Conservation (phyloP, 2,113 vertebrate genomes). For the Apodemus speciosus region DNA sequence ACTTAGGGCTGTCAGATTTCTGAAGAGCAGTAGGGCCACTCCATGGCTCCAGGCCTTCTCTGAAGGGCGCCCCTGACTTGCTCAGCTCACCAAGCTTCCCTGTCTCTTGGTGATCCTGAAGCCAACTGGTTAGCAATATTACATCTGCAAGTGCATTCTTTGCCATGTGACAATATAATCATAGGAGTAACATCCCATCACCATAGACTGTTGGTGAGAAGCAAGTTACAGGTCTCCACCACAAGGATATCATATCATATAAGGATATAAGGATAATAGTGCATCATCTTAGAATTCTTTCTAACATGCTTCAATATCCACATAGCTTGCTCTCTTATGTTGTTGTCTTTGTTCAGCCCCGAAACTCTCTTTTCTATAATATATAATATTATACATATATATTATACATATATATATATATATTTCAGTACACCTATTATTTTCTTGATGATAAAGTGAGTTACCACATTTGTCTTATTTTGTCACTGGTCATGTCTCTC, state of each 20-base stretch:
- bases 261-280: not conserved
- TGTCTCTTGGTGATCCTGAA: constrained; percentile 25
- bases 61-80: not conserved
- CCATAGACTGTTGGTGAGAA: not conserved
- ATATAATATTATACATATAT: not conserved
- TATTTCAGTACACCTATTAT: not conserved
- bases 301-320: not conserved
- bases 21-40: not conserved
- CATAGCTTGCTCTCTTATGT: not conserved
- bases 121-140: not conserved
- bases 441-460: not conserved
- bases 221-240: not conserved
- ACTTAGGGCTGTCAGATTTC: not conserved
- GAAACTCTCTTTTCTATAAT: not conserved
- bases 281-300: not conserved
- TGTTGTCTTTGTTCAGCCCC: not conserved
- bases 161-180: not conserved
- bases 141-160: not conserved
- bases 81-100: not conserved
- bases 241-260: not conserved
- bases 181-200: not conserved
- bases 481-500: not conserved
- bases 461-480: not conserved
- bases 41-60: not conserved
- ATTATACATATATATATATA: not conserved